A percentile compares a stretch with the other conserved stretches of the same genome.
These are phyloP conservation scores for Drosophila tropicalis DNA, from an alignment of 1,140 invertebrate genomes.

Conservation along the genomic window DNA sequence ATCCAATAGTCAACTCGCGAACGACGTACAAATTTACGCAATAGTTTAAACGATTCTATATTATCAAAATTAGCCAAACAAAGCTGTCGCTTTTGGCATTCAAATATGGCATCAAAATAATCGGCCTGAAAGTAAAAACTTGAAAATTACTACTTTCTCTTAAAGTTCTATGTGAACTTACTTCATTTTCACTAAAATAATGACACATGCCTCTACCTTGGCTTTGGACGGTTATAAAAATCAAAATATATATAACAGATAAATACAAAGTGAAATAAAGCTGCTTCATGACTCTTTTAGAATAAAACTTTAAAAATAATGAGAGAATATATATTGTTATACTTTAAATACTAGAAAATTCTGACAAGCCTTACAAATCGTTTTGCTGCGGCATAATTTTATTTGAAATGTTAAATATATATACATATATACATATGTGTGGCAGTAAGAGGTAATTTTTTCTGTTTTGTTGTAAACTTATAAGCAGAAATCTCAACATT, in stretches of 20 bases:
- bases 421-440: neutral
- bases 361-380: neutral
- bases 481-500: no score
- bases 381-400: neutral
- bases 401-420: slow-evolving; percentile 4
- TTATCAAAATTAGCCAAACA: slow-evolving; percentile 3
- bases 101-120: neutral
- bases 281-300: neutral
- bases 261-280: neutral
- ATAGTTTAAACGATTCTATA: neutral
- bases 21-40: neutral
- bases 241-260: neutral
- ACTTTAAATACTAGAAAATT: neutral
- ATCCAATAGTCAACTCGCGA: neutral
- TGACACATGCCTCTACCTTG: neutral
- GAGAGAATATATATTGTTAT: neutral
- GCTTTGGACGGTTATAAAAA: neutral
- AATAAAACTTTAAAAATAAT: neutral
- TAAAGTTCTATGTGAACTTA: neutral
- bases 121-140: neutral
- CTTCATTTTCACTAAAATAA: neutral
- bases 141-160: no score
- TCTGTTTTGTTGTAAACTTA: no score
- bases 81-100: neutral
- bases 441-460: no score